Base-by-base conservation (phyloP, 2,888 invertebrate genomes). In the Phlogophora meticulosa region DNA sequence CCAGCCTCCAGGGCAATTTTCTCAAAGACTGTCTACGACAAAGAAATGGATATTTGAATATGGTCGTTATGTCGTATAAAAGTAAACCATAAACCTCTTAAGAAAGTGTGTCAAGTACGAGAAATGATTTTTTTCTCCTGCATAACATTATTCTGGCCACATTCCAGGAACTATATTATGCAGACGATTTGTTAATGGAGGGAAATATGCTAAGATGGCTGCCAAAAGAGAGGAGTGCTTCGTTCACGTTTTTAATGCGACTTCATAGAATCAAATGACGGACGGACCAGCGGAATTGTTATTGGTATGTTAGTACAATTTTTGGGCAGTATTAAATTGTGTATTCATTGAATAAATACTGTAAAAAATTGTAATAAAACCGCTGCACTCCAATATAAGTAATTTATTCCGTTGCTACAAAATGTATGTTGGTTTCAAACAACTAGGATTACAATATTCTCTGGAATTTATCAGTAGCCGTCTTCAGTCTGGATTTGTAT, bases 91-190 rank as follows among this genome's bases (percentile, higher is more conserved):
- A 42, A 71, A 36, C 55, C 48, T 48, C 56, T 53, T 58, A 45
- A 45, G 38, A 59, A 72, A 77, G 64, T 77, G 22, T 72, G 65
- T 77, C 78, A 78, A 70, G 48, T 22, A 57, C 11, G n/a, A 72
- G 22, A 43, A 64, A 62, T 36, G 43, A 42, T 42, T 66, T 73
- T 66, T 76, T 72, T 42, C 42, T 59, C 13, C 43, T 38, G 36
- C 67, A 46, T 66, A 66, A 61, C 24, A 57, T 75, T 46, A 61
- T 73, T 57, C 52, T 75, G 75, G 78, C 75, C 36, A 32, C 36
- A 73, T 57, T 75, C 78, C 75, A 75, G 57, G 38, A 57, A 58
- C 28, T 73, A 15, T 75, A 73, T 78, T 73, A 78, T 73, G 78
- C 74, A 73, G 60, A 61, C 57, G 60, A 73, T 78, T 78, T 78